These are phyloP conservation scores for Sesamia nonagrioides DNA, from an alignment of 1,140 invertebrate species.

Conservation along the genomic window DNA sequence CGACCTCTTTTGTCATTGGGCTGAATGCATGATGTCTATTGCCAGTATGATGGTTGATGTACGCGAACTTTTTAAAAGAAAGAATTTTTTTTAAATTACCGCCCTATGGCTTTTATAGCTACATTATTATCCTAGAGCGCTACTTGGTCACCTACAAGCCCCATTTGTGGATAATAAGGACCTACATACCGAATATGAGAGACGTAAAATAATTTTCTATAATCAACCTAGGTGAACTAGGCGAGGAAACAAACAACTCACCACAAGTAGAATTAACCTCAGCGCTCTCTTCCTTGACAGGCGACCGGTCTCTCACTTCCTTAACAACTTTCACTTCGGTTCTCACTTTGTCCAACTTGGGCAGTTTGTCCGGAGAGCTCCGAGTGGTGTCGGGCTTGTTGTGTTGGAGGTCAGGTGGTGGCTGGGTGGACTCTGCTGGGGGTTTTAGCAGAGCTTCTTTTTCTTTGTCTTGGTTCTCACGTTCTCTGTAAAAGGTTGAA, in stretches of 20 bases:
- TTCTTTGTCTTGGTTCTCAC: constrained; percentile 59
- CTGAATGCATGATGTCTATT: too few species aligned
- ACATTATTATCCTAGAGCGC: too few species aligned
- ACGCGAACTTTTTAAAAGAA: too few species aligned
- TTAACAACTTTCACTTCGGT: constrained; percentile 37
- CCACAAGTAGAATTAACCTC: constrained; percentile 82
- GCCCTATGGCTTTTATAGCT: too few species aligned
- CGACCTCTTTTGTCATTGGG: too few species aligned
- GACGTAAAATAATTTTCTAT: too few species aligned
- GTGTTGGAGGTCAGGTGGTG: constrained; percentile 46
- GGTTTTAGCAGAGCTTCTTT: constrained; percentile 53
- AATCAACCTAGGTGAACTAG: too few species aligned
- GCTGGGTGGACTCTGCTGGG: background rate
- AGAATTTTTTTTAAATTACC: too few species aligned
- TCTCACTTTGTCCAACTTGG: constrained; percentile 22
- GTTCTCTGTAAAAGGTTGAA: constrained; percentile 61
- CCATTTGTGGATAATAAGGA: too few species aligned
- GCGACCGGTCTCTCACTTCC: constrained; percentile 59
- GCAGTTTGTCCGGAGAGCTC: constrained; percentile 63
- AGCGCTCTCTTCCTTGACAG: constrained; percentile 54
- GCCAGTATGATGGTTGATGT: too few species aligned
- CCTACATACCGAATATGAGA: too few species aligned
- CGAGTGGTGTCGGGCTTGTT: constrained; percentile 71
- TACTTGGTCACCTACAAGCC: too few species aligned
- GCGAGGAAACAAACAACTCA: constrained; percentile 51